These are phyloP conservation scores for Oryzias dopingdopingensis DNA, from an alignment of 2,797 vertebrate genomes.

Conservation along the genomic window DNA sequence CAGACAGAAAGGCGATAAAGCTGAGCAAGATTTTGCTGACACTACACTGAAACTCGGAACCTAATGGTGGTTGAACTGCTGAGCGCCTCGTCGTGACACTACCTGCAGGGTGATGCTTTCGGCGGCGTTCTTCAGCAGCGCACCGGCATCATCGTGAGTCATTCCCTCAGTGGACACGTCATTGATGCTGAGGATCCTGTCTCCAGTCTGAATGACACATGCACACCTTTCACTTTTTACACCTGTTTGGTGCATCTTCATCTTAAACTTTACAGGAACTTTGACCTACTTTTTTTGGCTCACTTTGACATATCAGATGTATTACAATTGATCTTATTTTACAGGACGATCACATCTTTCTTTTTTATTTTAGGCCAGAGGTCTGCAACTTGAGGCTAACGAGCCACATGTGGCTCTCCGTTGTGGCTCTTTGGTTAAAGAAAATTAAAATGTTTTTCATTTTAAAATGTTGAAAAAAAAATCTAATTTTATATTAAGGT, in stretches of 20 bases:
- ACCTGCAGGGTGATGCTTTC: conserved; percentile 88
- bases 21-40: conserved; percentile 4
- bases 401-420: too few relatives aligned
- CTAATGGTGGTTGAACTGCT: conserved; percentile 13
- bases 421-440: too few relatives aligned
- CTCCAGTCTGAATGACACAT: conserved; percentile 79
- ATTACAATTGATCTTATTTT: too few relatives aligned
- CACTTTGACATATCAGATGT: too few relatives aligned
- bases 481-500: too few relatives aligned
- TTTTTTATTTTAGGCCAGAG: too few relatives aligned
- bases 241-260: not conserved
- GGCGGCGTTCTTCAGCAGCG: conserved; percentile 80
- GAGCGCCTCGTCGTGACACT: conserved; percentile 18
- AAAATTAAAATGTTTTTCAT: too few relatives aligned
- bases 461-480: too few relatives aligned
- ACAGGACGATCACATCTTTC: too few relatives aligned
- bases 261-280: conserved; percentile 1
- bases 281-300: not conserved
- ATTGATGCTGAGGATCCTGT: conserved; percentile 88
- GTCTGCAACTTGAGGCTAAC: too few relatives aligned
- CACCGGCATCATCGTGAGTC: conserved; percentile 85
- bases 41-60: not conserved
- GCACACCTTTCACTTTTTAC: conserved; percentile 8
- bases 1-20: not conserved
- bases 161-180: conserved; percentile 83